Percentiles rank a stretch among this genome's conserved stretches.
These are phyloP conservation scores for Asarcornis scutulata DNA, from an alignment of 2,113 vertebrate species.

Conservation along the genomic window DNA sequence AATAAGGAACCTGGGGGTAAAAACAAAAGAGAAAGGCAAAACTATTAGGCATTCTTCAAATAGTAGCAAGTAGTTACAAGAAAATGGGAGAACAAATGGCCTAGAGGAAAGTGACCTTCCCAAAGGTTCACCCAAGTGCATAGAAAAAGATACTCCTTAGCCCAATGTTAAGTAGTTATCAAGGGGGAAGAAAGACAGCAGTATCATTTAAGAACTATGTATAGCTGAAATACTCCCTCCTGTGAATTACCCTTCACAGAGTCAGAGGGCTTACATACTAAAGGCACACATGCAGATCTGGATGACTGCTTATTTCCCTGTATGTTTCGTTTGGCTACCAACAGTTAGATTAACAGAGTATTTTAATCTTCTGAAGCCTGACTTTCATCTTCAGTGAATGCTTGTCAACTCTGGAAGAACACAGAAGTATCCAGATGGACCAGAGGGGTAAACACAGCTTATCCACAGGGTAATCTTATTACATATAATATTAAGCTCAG, in stretches of 20 bases:
- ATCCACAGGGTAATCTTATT: not conserved
- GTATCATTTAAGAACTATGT: not conserved
- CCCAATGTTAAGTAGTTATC: not conserved
- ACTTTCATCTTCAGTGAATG: slow-evolving; percentile 10
- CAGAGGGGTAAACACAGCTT: not conserved
- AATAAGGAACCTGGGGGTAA: not conserved
- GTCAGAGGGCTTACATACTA: not conserved
- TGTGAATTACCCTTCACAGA: not conserved
- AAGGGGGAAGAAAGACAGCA: not conserved
- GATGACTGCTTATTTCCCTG: not conserved
- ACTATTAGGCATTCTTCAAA: not conserved
- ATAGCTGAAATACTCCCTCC: not conserved
- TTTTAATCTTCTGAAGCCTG: slow-evolving; percentile 5
- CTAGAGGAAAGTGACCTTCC: not conserved
- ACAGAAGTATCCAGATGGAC: not conserved
- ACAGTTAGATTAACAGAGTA: not conserved
- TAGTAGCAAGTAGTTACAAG: not conserved
- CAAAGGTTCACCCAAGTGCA: not conserved
- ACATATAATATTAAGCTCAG: not conserved
- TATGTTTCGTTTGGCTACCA: not conserved
- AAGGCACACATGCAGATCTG: not conserved
- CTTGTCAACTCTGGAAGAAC: not conserved
- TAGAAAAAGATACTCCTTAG: not conserved
- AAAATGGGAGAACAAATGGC: not conserved
- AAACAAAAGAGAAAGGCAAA: not conserved